Evolutionary conservation across 2,888 invertebrate genomes (phyloP), one percentile per base, ranked within the genome.

Genomic region (Julus scanicus): DNA sequence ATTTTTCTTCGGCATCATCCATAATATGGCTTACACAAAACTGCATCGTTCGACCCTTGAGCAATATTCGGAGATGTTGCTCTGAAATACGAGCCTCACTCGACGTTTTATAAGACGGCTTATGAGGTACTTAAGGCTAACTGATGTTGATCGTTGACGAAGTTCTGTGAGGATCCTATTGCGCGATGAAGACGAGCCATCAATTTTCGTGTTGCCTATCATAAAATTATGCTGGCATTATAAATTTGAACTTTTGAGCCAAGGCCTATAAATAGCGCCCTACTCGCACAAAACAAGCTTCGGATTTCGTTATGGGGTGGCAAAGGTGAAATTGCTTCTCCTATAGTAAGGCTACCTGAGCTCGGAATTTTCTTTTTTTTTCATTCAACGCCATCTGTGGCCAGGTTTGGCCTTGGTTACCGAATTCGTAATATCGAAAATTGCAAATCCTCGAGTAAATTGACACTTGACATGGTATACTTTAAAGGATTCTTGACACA

Each of bases 91-190:
- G 71, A 71, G 71, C 71, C 71, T 29, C 71, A 29, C 71, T 71
- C 71, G 2, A 29, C 71, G 71, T 29, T 71, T 71, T 71, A 71
- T 71, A 71, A 71, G 71, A 71, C 29, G 71, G 71, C 71, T 71
- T 71, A 71, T 71, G 71, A 71, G 71, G 71, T 71, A 71, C 71
- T 71, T 71, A 71, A 71, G 71, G 71, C 71, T 71, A 71, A 71
- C 71, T 71, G 71, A 71, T 71, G 71, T 71, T 71, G 71, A 71
- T 71, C 71, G 71, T 71, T 71, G 71, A 71, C 71, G 71, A 71
- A 71, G 20, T 71, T 71, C 71, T 29, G 29, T 6, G 29, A 71
- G 71, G 71, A 71, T 71, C 71, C 71, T 71, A 71, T 71, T 71
- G 71, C 71, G 29, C 29, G 29, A 71, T 71, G 71, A 71, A 71